Conservation (phyloP, 1,140 invertebrate genomes). For the Ostrea edulis region DNA sequence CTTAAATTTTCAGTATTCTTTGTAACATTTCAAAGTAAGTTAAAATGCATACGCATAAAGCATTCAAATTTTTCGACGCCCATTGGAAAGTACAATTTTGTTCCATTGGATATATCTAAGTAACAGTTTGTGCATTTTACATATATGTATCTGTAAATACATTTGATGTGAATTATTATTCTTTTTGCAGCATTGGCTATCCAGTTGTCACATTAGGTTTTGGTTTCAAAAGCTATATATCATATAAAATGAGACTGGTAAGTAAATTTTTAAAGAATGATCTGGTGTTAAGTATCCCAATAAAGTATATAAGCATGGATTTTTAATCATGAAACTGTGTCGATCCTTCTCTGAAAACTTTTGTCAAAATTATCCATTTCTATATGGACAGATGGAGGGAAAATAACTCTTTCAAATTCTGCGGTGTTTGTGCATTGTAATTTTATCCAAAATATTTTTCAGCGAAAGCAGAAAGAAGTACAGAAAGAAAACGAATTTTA, state of each 20-base stretch:
- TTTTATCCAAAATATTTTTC: slow-evolving; percentile 68
- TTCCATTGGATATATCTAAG: too few species aligned
- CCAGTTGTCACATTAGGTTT: slow-evolving; percentile 98
- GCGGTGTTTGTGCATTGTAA: background rate
- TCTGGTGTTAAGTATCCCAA: background rate
- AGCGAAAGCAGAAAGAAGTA: slow-evolving; percentile 95
- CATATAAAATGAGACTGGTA: slow-evolving; percentile 92
- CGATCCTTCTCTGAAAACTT: too few species aligned
- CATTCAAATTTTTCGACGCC: too few species aligned
- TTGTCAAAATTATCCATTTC: too few species aligned
- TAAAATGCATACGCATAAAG: too few species aligned
- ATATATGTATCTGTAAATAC: background rate
- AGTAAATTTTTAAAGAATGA: slow-evolving; percentile 61
- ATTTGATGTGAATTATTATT: background rate
- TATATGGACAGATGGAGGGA: too few species aligned
- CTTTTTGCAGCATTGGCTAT: slow-evolving; percentile 92
- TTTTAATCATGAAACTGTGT: too few species aligned
- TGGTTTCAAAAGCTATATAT: slow-evolving; percentile 96
- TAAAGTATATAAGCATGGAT: background rate
- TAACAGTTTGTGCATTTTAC: too few species aligned
- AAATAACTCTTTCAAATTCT: too few species aligned
- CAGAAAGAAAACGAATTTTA: slow-evolving; percentile 98
- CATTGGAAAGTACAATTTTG: too few species aligned
- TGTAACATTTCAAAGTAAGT: too few species aligned
- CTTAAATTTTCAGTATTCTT: too few species aligned